Evolutionary conservation across 2,797 vertebrate species (phyloP).

Genomic region (Urocyon cinereoargenteus): DNA sequence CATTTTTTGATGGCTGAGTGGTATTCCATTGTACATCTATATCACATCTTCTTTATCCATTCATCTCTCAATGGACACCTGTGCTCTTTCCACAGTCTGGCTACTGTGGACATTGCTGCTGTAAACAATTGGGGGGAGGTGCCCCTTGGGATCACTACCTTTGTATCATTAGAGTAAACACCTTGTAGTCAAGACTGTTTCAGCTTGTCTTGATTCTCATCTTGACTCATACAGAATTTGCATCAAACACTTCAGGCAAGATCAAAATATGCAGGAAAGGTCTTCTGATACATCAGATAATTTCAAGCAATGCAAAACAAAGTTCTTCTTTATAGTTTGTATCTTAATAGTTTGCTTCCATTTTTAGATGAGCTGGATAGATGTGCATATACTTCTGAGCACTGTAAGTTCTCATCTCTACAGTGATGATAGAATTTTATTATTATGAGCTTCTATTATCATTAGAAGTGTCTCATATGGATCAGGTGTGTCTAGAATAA

Average conservation of each 20-base stretch:
- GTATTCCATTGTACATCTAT: not conserved
- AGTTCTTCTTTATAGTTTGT: not conserved
- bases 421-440: not conserved
- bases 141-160: not conserved
- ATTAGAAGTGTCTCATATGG: not conserved
- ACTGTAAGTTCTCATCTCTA: not conserved
- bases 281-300: not conserved
- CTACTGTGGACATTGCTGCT: not conserved
- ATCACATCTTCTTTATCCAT: not conserved
- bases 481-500: not conserved
- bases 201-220: not conserved
- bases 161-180: not conserved
- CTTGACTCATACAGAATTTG: not conserved
- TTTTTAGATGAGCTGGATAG: not conserved
- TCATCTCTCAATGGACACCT: not conserved
- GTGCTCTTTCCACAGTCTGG: not conserved
- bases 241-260: too few relatives aligned
- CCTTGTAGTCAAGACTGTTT: not conserved
- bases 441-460: not conserved
- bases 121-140: not conserved
- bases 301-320: slow-evolving; percentile 24
- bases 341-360: not conserved
- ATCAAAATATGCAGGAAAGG: not conserved
- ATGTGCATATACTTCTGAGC: not conserved
- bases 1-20: not conserved